A percentile compares a stretch with the other conserved stretches of the same genome.
Conservation (phyloP, 37 sponge, comb jelly and placozoan species). For the Tethya wilhelma region DNA sequence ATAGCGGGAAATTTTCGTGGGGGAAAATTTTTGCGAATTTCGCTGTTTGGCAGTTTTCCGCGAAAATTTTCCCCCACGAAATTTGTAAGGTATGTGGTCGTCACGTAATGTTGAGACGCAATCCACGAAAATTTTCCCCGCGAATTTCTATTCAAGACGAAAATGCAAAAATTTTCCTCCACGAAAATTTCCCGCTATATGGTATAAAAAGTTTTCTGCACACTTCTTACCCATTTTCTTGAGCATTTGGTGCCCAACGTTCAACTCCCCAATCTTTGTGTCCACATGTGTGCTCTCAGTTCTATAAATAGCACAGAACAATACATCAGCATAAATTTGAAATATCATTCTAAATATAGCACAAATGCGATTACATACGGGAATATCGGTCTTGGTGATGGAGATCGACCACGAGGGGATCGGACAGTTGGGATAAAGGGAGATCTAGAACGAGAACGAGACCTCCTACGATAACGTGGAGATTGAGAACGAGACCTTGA, state of each 20-base stretch:
- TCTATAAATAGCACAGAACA: background rate
- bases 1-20: no score
- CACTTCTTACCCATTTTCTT: conserved; percentile 80
- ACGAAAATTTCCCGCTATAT: no score
- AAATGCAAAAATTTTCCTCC: no score
- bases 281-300: background rate
- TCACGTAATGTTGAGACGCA: no score
- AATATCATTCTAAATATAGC: background rate
- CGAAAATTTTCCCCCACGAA: no score
- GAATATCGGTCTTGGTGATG: background rate
- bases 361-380: background rate
- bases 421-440: conserved; percentile 65
- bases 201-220: background rate
- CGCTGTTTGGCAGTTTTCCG: no score
- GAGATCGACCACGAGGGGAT: conserved; percentile 11
- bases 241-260: conserved; percentile 87
- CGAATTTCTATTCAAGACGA: no score
- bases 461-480: conserved; percentile 35
- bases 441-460: conserved; percentile 47
- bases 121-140: no score
- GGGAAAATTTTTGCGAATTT: no score
- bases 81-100: no score
- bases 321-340: background rate
- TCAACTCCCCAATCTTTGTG: conserved; percentile 47
- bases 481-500: conserved; percentile 64